phyloP scores from a whole-genome alignment of 2,113 vertebrate genomes.

The Notiomystis cincta region DNA sequence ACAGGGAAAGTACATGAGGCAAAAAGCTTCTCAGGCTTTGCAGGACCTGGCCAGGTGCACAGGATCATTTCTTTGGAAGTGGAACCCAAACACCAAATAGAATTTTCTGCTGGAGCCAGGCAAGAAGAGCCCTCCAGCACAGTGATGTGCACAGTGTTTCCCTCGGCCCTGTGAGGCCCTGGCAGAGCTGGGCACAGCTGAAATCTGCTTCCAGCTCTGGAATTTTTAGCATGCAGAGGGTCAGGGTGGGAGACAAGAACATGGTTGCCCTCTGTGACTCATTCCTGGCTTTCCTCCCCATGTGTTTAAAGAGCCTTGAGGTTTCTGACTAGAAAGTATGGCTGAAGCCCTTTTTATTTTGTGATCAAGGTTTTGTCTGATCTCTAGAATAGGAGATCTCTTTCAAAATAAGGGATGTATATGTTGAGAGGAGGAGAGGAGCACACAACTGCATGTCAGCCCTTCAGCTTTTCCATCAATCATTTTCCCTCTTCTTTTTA shows the following conservation, averaged over 20 bases:
- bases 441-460: neutral
- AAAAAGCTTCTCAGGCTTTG: neutral
- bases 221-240: neutral
- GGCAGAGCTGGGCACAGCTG: neutral
- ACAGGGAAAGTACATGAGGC: neutral
- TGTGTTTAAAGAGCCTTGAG: neutral
- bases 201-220: neutral
- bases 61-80: neutral
- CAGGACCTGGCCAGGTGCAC: neutral
- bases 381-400: neutral
- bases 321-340: neutral
- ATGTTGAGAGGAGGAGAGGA: neutral
- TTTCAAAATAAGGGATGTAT: neutral
- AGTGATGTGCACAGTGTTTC: neutral
- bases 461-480: neutral
- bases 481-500: neutral
- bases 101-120: neutral
- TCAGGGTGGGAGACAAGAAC: neutral
- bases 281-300: neutral
- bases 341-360: neutral
- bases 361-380: neutral
- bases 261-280: neutral
- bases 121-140: neutral
- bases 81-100: neutral
- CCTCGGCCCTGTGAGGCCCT: neutral